Base-by-base conservation (phyloP, 2,113 vertebrate species). In the Galeopterus variegatus region DNA sequence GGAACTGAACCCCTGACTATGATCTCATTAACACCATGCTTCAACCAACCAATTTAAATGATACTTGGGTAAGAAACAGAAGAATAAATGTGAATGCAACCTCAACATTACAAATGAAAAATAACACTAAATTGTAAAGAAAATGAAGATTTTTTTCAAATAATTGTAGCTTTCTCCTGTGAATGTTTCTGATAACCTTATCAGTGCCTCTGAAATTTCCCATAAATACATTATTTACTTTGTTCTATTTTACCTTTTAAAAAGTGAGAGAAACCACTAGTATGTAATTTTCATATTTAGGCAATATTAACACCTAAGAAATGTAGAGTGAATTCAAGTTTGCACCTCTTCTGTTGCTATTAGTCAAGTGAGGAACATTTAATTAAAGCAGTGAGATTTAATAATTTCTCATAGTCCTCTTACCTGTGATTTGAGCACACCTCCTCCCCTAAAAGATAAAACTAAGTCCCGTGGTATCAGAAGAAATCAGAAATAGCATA, bases 331-430 rank as follows among this genome's bases (percentile, higher is more conserved):
- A 96, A 97, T 94, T 96, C 92, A 97, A 92, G 76, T 88, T 96
- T 56, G 10, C 87, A 96, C 76, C 62, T 96, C 65, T 95, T 62
- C 92, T 89, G 62, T 76, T 92, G 93, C 93, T 95, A 73, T 97
- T 98, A 97, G 89, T 95, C 95, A 97, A 89, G 75, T 97, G 95
- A 97, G 92, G 94, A 98, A 94, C 26, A 56, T 95, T 96, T 98
- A 97, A 95, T 97, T 97, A 97, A 97, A 97, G 92, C 87, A 95
- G 76, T 79, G 73, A 97, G 56, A 90, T 75, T 96, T 97, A 85
- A 76, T 97, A 93, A 95, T 95, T 92, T 98, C 90, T 93, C 52
- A 77, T 83, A 52, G 54, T 93, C 36, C 31, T 97, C 83, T 93
- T 90, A 87, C 81, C 92, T 96, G 70, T 94, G 79, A 94, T 96